These are phyloP conservation scores for Trichonephila inaurata DNA, from an alignment of 1,140 invertebrate species.

Conservation along the genomic window DNA sequence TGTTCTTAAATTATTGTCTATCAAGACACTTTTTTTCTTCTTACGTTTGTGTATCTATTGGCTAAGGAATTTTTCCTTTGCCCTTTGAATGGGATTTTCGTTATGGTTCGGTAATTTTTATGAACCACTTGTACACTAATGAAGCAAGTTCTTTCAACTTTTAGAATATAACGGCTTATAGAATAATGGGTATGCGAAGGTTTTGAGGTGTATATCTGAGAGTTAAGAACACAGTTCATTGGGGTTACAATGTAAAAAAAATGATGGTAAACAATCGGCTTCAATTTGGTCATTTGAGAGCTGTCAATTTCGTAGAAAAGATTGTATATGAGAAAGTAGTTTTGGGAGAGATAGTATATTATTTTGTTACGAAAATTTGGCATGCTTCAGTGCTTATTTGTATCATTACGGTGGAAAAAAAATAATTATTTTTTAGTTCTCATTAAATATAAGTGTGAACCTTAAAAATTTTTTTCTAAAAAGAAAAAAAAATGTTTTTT, in stretches of 20 bases:
- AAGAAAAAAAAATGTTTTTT: too few species aligned
- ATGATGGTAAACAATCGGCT: neutral
- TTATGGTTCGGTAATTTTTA: constrained; percentile 31
- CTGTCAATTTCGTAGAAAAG: neutral
- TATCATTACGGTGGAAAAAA: neutral
- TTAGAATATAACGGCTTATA: neutral
- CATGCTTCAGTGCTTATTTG: neutral
- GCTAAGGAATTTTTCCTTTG: neutral
- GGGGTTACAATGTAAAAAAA: neutral
- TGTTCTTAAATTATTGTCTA: neutral
- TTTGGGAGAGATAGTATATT: neutral
- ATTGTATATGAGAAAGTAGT: neutral
- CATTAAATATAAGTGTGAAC: neutral
- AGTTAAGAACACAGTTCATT: constrained; percentile 22
- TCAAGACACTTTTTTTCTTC: neutral
- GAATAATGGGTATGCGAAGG: neutral
- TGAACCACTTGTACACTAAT: constrained; percentile 41
- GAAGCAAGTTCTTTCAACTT: constrained; percentile 8
- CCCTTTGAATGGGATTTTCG: neutral
- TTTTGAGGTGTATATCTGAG: neutral
- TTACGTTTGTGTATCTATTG: neutral
- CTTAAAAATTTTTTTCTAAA: neutral
- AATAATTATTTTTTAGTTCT: neutral
- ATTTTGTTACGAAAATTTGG: neutral
- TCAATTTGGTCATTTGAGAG: neutral